A percentile compares a stretch with the other conserved stretches of the same genome.
phyloP scores from a whole-genome alignment of 2,113 vertebrate genomes.

The Embiotoca jacksoni region DNA sequence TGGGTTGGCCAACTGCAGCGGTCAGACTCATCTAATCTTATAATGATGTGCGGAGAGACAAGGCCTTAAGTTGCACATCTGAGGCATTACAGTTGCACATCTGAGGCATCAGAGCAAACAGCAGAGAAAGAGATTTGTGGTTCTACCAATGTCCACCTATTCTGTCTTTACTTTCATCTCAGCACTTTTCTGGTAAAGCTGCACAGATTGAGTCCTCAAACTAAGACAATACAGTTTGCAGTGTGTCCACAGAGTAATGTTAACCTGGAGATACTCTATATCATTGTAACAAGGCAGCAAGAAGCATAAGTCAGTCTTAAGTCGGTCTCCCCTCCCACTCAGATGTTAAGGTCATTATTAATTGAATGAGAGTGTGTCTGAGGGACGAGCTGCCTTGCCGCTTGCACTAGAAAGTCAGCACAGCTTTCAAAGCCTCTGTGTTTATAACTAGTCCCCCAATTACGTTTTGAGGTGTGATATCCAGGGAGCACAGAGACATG shows the following conservation, averaged over 20 bases:
- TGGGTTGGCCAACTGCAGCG: conserved; percentile 18
- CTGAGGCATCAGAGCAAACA: conserved; percentile 10
- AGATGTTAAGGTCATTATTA: conserved; percentile 67
- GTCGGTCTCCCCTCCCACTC: conserved; percentile 51
- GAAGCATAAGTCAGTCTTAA: conserved; percentile 43
- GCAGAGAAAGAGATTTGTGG: neutral
- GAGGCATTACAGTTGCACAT: neutral
- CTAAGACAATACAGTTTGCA: neutral
- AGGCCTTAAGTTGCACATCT: neutral
- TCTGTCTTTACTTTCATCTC: neutral
- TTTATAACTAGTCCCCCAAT: conserved; percentile 69
- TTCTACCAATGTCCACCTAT: neutral
- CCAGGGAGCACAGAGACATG: conserved; percentile 10
- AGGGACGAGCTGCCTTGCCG: conserved; percentile 37
- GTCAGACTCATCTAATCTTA: conserved; percentile 21
- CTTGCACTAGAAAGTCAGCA: conserved; percentile 18
- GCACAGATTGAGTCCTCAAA: neutral
- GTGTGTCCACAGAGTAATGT: conserved; percentile 13
- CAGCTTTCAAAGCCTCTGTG: conserved; percentile 21
- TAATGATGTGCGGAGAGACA: conserved; percentile 24
- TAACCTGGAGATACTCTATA: conserved; percentile 25
- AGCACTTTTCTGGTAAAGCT: neutral
- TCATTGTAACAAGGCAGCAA: conserved; percentile 42
- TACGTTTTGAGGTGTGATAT: conserved; percentile 57
- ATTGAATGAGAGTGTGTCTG: conserved; percentile 64